Percentiles rank a stretch among this genome's conserved stretches.
These are phyloP conservation scores for Tenthredo notha DNA, from an alignment of 2,888 invertebrate species.

Conservation along the genomic window DNA sequence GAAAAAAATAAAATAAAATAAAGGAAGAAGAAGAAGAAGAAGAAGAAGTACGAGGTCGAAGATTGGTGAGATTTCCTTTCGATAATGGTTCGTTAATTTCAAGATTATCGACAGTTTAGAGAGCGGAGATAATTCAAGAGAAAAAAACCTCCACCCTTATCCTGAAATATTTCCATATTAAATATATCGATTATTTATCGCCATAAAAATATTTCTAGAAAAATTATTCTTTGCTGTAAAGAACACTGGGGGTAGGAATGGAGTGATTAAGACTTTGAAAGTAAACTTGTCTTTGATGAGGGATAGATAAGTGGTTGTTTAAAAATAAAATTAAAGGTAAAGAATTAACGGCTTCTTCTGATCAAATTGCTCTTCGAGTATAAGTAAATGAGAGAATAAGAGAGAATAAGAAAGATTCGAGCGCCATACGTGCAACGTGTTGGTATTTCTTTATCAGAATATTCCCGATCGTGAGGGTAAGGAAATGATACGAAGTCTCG, in stretches of 20 bases:
- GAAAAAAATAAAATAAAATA: no score
- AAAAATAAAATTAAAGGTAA: not conserved
- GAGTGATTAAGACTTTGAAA: not conserved
- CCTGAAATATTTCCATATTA: not conserved
- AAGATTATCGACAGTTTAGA: constrained; percentile 40
- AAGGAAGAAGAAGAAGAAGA: not conserved
- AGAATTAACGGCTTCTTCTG: constrained; percentile 23
- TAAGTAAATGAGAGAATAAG: not conserved
- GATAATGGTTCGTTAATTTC: constrained; percentile 49
- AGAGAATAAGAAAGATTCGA: not conserved
- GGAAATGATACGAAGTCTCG: constrained; percentile 41
- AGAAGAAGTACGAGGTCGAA: constrained; percentile 5
- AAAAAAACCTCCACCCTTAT: not conserved
- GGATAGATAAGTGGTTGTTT: not conserved
- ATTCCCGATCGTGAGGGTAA: constrained; percentile 65
- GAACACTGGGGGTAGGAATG: not conserved
- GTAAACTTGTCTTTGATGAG: not conserved
- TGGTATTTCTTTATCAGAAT: constrained; percentile 72
- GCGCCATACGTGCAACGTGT: constrained; percentile 55
- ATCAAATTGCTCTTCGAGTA: not conserved
- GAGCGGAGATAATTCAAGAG: not conserved
- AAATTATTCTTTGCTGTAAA: not conserved
- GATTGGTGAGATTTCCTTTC: constrained; percentile 41
- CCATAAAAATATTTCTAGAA: not conserved
- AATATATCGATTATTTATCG: constrained; percentile 2